phyloP scores from a whole-genome alignment of 2,113 vertebrate genomes.

The Elgaria multicarinata region DNA sequence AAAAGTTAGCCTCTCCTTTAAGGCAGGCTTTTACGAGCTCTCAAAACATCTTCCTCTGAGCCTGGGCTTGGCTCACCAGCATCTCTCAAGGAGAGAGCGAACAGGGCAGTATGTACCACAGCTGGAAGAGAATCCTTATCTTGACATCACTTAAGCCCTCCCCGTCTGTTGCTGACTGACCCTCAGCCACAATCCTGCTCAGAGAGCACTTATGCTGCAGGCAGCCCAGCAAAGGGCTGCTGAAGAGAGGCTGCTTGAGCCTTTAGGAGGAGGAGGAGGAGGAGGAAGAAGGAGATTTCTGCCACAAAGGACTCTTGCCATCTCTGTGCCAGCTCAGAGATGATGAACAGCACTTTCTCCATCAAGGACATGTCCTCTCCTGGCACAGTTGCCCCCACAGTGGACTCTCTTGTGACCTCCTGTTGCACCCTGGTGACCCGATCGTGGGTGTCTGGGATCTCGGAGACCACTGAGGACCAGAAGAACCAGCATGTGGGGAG shows the following conservation, averaged over 20 bases:
- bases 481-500: conserved; percentile 80
- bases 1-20: too few species aligned
- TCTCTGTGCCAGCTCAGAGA: not conserved
- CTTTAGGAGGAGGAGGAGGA: not conserved
- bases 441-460: conserved; percentile 64
- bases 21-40: not conserved
- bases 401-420: conserved; percentile 39
- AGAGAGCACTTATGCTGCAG: not conserved
- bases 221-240: not conserved
- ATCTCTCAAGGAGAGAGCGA: not conserved
- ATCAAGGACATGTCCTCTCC: conserved; percentile 28
- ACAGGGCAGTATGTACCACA: not conserved
- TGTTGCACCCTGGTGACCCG: conserved; percentile 35
- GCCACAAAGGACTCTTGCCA: not conserved
- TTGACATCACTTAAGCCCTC: conserved; percentile 65
- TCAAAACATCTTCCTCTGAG: not conserved
- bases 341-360: conserved; percentile 34
- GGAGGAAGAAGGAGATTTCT: conserved; percentile 21
- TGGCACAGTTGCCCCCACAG: not conserved
- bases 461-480: conserved; percentile 78
- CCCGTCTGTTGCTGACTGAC: conserved; percentile 13
- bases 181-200: not conserved
- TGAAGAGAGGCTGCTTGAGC: not conserved
- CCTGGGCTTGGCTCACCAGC: not conserved
- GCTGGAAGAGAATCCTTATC: not conserved